Evolutionary conservation across 2,888 invertebrate genomes (phyloP).

Genomic region (Macaria notata): DNA sequence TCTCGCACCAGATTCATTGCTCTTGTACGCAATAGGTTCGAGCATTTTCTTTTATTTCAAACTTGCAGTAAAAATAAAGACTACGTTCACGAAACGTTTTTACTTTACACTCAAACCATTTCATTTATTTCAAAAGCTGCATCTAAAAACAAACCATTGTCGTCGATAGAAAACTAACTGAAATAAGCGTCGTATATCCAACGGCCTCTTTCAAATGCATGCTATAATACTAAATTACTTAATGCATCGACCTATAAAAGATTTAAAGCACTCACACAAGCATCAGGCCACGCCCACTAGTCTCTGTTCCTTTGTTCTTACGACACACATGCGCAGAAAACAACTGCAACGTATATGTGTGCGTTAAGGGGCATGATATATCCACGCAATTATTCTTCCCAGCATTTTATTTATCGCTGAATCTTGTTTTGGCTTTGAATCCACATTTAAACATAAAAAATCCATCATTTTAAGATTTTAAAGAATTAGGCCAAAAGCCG

Average conservation of each 20-base stretch:
- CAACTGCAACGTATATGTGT: slow-evolving; percentile 36
- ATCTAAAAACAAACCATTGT: slow-evolving; percentile 12
- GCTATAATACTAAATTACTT: slow-evolving; percentile 78
- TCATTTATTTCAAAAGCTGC: too few relatives aligned
- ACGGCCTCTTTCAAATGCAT: slow-evolving; percentile 68
- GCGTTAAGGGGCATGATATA: slow-evolving; percentile 62
- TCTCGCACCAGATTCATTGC: too few relatives aligned
- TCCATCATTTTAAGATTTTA: slow-evolving; percentile 30
- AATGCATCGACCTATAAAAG: slow-evolving; percentile 81
- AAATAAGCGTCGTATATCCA: slow-evolving; percentile 26
- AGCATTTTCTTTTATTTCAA: too few relatives aligned
- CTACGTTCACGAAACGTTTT: too few relatives aligned
- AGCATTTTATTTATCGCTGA: slow-evolving; percentile 56
- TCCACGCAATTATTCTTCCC: slow-evolving; percentile 66
- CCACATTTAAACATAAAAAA: slow-evolving; percentile 51
- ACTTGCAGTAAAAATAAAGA: too few relatives aligned
- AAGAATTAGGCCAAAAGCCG: slow-evolving; percentile 26
- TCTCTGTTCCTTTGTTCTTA: slow-evolving; percentile 61
- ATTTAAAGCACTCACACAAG: slow-evolving; percentile 69
- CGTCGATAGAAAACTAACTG: slow-evolving; percentile 16
- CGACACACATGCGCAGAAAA: slow-evolving; percentile 60
- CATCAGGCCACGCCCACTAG: slow-evolving; percentile 55
- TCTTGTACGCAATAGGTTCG: too few relatives aligned
- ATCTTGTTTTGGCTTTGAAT: slow-evolving; percentile 42
- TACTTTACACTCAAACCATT: too few relatives aligned